phyloP scores from a whole-genome alignment of 1,140 invertebrate genomes.

The Cydia strobilella region DNA sequence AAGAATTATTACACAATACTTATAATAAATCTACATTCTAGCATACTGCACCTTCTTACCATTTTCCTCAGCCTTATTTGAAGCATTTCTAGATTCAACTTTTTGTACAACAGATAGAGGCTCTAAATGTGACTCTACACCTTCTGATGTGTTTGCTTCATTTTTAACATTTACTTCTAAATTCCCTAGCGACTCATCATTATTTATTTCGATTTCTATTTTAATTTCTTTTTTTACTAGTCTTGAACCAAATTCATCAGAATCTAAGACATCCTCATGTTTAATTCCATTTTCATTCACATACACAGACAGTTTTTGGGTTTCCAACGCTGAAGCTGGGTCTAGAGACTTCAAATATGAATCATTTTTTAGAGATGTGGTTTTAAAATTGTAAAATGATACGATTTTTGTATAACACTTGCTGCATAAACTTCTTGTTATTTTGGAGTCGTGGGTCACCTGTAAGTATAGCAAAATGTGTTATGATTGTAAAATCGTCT shows the following conservation, averaged over 20 bases:
- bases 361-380: constrained; percentile 54
- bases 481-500: constrained; percentile 54
- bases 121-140: constrained; percentile 55
- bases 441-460: constrained; percentile 45
- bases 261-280: constrained; percentile 34
- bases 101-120: constrained; percentile 45
- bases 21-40: too few relatives aligned
- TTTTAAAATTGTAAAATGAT: constrained; percentile 62
- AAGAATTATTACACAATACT: too few relatives aligned
- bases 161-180: constrained; percentile 40
- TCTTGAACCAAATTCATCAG: constrained; percentile 37
- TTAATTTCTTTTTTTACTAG: constrained; percentile 34
- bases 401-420: constrained; percentile 59
- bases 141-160: constrained; percentile 37
- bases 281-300: constrained; percentile 33
- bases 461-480: constrained; percentile 54
- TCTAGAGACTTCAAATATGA: constrained; percentile 46
- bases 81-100: background rate
- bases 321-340: background rate
- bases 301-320: background rate
- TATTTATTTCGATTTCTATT: constrained; percentile 42
- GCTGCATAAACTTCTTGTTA: constrained; percentile 55
- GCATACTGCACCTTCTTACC: too few relatives aligned
- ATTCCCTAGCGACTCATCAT: constrained; percentile 30
- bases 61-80: too few relatives aligned